A percentile compares a stretch with the other conserved stretches of the same genome.
Conservation (phyloP, 2,888 invertebrate genomes). For the Drosophila robusta region DNA sequence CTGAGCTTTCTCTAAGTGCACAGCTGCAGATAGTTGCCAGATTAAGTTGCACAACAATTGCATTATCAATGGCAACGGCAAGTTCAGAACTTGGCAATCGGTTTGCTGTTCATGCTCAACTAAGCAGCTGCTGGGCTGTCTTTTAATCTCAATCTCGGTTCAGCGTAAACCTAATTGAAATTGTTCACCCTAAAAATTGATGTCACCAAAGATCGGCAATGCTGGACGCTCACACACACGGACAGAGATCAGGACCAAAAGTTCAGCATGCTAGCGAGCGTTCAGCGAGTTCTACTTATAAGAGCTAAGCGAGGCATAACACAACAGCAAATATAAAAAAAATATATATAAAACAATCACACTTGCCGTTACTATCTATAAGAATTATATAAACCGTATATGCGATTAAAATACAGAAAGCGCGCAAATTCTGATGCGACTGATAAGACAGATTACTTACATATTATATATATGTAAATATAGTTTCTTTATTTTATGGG, state of each 20-base stretch:
- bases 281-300: conserved; percentile 35
- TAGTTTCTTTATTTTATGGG: background rate
- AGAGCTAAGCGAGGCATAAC: conserved; percentile 40
- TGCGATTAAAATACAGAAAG: conserved; percentile 8
- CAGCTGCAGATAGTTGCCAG: no score
- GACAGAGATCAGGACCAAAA: conserved; percentile 76
- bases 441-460: conserved; percentile 29
- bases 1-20: no score
- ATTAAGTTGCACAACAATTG: conserved; percentile 34
- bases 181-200: conserved; percentile 84
- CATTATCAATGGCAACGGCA: conserved; percentile 46
- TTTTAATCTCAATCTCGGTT: conserved; percentile 74
- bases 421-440: conserved; percentile 20
- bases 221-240: conserved; percentile 21
- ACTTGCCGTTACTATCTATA: conserved; percentile 41
- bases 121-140: conserved; percentile 36
- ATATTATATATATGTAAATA: background rate
- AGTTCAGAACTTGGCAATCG: conserved; percentile 39
- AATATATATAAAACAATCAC: conserved; percentile 32
- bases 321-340: conserved; percentile 7
- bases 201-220: conserved; percentile 82
- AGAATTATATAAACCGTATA: conserved; percentile 27
- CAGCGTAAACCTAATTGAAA: conserved; percentile 82
- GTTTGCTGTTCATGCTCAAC: conserved; percentile 53
- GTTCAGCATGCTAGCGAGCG: conserved; percentile 58